phyloP scores from a whole-genome alignment of 2,888 invertebrate genomes.

The Campaea margaritaria region DNA sequence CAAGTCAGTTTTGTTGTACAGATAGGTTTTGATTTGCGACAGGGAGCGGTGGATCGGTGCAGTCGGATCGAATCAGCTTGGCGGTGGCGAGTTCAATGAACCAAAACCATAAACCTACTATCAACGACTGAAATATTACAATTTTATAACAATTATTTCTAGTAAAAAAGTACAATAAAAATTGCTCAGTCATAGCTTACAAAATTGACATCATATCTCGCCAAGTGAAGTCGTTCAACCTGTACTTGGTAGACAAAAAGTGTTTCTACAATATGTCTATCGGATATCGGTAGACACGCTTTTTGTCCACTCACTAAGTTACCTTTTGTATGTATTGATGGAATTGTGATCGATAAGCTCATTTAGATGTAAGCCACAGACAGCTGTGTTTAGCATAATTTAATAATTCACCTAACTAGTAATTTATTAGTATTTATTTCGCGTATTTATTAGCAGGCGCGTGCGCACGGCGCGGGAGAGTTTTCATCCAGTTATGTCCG shows the following conservation, averaged over 20 bases:
- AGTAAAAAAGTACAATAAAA: background rate
- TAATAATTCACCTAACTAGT: slow-evolving; percentile 44
- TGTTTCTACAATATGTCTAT: slow-evolving; percentile 1
- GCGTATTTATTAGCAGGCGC: slow-evolving; percentile 70
- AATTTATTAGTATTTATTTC: slow-evolving; percentile 74
- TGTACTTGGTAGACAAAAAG: slow-evolving; percentile 7
- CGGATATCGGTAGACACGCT: slow-evolving; percentile 3
- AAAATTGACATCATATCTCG: background rate
- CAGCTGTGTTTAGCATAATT: slow-evolving; percentile 66
- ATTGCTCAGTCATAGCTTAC: background rate
- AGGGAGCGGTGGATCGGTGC: background rate
- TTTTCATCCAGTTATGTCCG: slow-evolving; percentile 77
- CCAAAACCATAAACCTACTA: too few species aligned
- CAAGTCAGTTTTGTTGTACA: slow-evolving; percentile 16
- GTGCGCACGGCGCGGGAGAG: slow-evolving; percentile 70
- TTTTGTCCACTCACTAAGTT: slow-evolving; percentile 20
- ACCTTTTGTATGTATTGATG: slow-evolving; percentile 34
- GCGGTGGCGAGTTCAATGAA: background rate
- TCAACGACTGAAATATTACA: background rate
- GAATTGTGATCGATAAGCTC: slow-evolving; percentile 72
- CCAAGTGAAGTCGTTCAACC: slow-evolving; percentile 6
- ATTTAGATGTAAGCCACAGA: slow-evolving; percentile 60
- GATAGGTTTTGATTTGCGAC: slow-evolving; percentile 18
- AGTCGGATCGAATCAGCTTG: background rate
- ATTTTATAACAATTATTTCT: background rate